Evolutionary conservation across 92 coral and sea anemone species (phyloP).

Genomic region (Desmophyllum pertusum): DNA sequence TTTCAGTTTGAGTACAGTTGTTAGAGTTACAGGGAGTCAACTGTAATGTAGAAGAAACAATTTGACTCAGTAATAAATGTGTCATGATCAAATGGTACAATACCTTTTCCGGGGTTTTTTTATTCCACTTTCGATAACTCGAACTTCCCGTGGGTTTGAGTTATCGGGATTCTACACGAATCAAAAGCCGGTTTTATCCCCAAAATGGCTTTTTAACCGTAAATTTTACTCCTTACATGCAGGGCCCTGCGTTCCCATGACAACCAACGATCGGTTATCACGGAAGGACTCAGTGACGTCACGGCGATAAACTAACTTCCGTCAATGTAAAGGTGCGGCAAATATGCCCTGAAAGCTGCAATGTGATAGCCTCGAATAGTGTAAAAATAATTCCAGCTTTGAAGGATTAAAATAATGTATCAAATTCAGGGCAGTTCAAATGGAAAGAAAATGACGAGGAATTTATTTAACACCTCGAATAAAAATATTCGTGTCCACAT

Average conservation of each 20-base stretch:
- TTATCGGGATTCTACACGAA: too few relatives aligned
- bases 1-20: too few relatives aligned
- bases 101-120: too few relatives aligned
- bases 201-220: neutral
- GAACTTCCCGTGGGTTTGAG: too few relatives aligned
- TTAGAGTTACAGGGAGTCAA: too few relatives aligned
- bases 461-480: neutral
- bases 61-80: too few relatives aligned
- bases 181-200: too few relatives aligned
- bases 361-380: neutral
- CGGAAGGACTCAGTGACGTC: neutral
- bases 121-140: too few relatives aligned
- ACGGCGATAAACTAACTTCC: neutral
- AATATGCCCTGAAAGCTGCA: neutral
- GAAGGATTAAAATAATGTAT: neutral
- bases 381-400: neutral
- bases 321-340: constrained; percentile 13
- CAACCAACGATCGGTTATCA: constrained; percentile 3
- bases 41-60: too few relatives aligned
- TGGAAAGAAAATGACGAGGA: neutral
- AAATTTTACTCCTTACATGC: neutral
- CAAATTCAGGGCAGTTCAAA: neutral
- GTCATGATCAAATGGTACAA: too few relatives aligned
- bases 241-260: neutral
- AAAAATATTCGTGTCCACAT: neutral